Evolutionary conservation across 2,113 vertebrate species (phyloP).

Genomic region (Amazona guildingii): DNA sequence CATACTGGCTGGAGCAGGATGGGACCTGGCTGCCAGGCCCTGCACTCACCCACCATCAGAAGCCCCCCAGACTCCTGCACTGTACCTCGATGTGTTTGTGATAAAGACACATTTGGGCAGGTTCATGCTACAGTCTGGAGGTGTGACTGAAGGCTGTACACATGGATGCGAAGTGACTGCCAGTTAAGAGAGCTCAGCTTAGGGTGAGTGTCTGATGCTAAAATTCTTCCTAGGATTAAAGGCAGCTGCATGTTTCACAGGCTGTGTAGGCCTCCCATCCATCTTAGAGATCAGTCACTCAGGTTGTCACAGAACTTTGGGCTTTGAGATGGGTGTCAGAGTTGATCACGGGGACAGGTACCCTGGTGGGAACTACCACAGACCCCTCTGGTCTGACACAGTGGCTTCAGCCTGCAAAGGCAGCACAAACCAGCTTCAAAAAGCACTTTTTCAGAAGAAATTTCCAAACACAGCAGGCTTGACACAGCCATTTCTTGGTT

Average conservation of each 20-base stretch:
- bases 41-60: background rate
- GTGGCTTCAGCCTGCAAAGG: accelerated
- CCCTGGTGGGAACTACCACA: background rate
- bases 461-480: background rate
- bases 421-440: background rate
- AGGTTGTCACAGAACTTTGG: background rate
- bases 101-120: background rate
- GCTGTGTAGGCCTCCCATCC: background rate
- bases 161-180: accelerated
- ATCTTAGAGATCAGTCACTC: background rate
- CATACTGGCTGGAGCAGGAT: accelerated
- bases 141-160: background rate
- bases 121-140: background rate
- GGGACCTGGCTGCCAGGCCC: background rate
- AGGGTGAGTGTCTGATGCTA: background rate
- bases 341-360: accelerated
- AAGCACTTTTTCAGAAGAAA: background rate
- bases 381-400: background rate
- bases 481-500: background rate
- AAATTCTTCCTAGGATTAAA: background rate
- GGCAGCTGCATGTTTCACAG: background rate
- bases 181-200: background rate
- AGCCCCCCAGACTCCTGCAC: accelerated
- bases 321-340: background rate
- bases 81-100: background rate